Conservation (phyloP, 2,888 invertebrate species). For the Leucoptera coffeella region DNA sequence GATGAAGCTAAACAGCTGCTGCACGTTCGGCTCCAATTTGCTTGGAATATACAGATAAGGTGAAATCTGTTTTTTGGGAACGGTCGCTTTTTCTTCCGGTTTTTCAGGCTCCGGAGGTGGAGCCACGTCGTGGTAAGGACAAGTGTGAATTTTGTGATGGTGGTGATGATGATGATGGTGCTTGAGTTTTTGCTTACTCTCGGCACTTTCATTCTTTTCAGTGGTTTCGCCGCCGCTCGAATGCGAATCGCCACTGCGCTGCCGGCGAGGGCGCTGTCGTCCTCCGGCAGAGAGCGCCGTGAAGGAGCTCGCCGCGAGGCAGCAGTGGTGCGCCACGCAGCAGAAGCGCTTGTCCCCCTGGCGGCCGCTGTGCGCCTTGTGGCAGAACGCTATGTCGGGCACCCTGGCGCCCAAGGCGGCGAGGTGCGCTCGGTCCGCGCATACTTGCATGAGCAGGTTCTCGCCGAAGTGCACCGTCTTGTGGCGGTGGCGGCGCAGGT, state of each 20-base stretch:
- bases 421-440: slow-evolving; percentile 59
- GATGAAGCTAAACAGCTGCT: slow-evolving; percentile 76
- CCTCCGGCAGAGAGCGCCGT: slow-evolving; percentile 26
- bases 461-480: slow-evolving; percentile 76
- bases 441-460: slow-evolving; percentile 67
- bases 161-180: slow-evolving; percentile 33
- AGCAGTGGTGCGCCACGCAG: slow-evolving; percentile 46
- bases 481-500: slow-evolving; percentile 64
- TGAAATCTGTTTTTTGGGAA: slow-evolving; percentile 41
- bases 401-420: slow-evolving; percentile 42
- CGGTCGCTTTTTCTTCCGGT: slow-evolving; percentile 23
- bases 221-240: slow-evolving; percentile 40
- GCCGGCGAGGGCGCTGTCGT: slow-evolving; percentile 26
- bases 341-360: slow-evolving; percentile 37
- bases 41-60: slow-evolving; percentile 46
- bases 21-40: slow-evolving; percentile 69
- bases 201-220: slow-evolving; percentile 25
- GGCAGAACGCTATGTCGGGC: slow-evolving; percentile 44
- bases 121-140: slow-evolving; percentile 36
- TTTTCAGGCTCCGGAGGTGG: slow-evolving; percentile 13
- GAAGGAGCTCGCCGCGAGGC: slow-evolving; percentile 34
- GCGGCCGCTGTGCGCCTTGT: slow-evolving; percentile 36
- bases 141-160: slow-evolving; percentile 35
- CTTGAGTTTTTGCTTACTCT: slow-evolving; percentile 24
- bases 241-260: slow-evolving; percentile 40